Conservation (phyloP, 2,797 vertebrate genomes). For the Alosa sapidissima region DNA sequence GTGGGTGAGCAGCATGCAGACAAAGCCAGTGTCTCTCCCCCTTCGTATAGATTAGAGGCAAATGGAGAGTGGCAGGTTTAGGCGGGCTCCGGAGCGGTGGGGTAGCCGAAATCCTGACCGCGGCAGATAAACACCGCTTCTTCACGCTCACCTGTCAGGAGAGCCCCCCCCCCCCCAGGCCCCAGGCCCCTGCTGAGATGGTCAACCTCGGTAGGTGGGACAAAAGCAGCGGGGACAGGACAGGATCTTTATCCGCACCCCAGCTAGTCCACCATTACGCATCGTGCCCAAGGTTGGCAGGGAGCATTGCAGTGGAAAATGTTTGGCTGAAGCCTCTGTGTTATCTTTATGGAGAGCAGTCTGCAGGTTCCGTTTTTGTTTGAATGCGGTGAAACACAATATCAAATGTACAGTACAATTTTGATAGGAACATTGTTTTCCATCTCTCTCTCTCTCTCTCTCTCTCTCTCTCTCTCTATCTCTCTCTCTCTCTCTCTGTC, state of each 20-base stretch:
- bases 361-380: background rate
- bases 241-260: background rate
- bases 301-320: background rate
- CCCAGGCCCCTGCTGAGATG: background rate
- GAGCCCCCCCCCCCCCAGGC: constrained; percentile 14
- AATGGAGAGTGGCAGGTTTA: constrained; percentile 43
- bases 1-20: constrained; percentile 50
- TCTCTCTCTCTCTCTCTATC: background rate
- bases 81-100: constrained; percentile 28
- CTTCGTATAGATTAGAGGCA: constrained; percentile 49
- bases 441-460: background rate
- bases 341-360: background rate
- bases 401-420: background rate
- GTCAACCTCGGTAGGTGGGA: background rate
- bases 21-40: constrained; percentile 30
- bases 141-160: constrained; percentile 44
- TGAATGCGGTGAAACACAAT: background rate
- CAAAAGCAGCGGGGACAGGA: background rate
- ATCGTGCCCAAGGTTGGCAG: background rate
- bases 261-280: background rate
- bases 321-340: background rate
- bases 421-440: background rate
- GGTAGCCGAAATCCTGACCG: constrained; percentile 42
- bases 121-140: constrained; percentile 54
- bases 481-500: background rate